These are phyloP conservation scores for Strongylocentrotus purpuratus DNA, from an alignment of 35 echinoderm and acorn worm genomes.

Conservation along the genomic window DNA sequence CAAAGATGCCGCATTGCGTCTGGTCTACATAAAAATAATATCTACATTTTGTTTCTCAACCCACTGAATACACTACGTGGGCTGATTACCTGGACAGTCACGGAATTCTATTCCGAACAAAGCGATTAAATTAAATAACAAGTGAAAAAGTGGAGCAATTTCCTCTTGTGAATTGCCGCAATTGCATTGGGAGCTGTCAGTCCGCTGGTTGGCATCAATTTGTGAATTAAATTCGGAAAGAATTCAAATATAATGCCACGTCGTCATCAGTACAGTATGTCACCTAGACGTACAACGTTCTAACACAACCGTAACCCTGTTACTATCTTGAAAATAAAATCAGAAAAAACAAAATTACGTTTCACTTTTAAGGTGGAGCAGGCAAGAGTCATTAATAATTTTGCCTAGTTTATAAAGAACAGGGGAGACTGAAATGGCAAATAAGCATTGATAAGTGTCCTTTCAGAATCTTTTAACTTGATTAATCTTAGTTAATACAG, in stretches of 20 bases:
- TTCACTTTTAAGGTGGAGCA: no score
- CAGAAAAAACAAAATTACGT: no score
- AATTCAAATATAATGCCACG: neutral
- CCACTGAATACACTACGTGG: neutral
- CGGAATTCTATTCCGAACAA: neutral
- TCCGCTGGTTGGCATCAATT: neutral
- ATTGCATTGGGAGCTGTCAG: neutral
- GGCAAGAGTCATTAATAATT: no score
- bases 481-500: no score
- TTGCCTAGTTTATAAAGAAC: no score
- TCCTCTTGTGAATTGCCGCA: neutral
- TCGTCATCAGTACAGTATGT: neutral
- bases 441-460: no score
- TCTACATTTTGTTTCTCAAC: no score
- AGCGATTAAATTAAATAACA: neutral
- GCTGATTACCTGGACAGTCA: neutral
- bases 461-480: no score
- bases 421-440: no score
- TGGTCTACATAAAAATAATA: neutral
- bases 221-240: neutral
- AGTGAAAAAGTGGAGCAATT: conserved; percentile 17
- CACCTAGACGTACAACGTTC: no score
- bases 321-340: no score
- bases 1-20: neutral
- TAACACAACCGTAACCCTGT: no score